Evolutionary conservation across 1,140 invertebrate species (phyloP), one percentile per base, ranked within the genome.

Genomic region (Lasaia peninsularis): DNA sequence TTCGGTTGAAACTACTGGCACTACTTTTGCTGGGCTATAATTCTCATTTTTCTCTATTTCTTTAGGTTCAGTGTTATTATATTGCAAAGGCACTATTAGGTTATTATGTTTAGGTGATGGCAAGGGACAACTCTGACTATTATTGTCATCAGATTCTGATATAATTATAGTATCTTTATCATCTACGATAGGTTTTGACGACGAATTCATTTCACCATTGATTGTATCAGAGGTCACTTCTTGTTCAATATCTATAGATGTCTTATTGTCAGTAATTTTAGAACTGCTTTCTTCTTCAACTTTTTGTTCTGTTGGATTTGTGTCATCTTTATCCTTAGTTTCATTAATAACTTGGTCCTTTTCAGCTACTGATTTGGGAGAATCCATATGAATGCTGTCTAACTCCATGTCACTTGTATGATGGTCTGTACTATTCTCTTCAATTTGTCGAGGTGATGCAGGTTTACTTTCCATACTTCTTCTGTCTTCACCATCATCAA

Each of bases 121-220:
- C 16, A 88, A 53, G 5, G 86, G 86, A 68, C 86, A 86, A 60
- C 83, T 89, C 58, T 89, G 86, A 44, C 84, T 87, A 16, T 89
- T 89, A 55, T 88, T 88, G 56, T 90, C 88, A 67, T 90, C 89
- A 24, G 89, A 89, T 71, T 90, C 89, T 2, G 89, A 89, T 72
- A 90, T 90, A 12, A 89, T 69, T 21, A 90, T 90, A 7, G 89
- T 89, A 51, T 90, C 89, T 70, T 88, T 89, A 58, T 89, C 87
- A 56, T 89, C 87, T 1, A 81, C 24, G 10, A 60, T 53, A 14
- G 71, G 24, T 65, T 81, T 81, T 32, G 34, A 14, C 0, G 79
- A 75, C 2, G 77, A 76, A 56, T 80, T 75, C 33, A 75, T 71
- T 67, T 86, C 80, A 11, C 71, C 67, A 58, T 82, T 89, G 64